phyloP scores from a whole-genome alignment of 2,797 vertebrate genomes.

The Micrastur ruficollis region DNA sequence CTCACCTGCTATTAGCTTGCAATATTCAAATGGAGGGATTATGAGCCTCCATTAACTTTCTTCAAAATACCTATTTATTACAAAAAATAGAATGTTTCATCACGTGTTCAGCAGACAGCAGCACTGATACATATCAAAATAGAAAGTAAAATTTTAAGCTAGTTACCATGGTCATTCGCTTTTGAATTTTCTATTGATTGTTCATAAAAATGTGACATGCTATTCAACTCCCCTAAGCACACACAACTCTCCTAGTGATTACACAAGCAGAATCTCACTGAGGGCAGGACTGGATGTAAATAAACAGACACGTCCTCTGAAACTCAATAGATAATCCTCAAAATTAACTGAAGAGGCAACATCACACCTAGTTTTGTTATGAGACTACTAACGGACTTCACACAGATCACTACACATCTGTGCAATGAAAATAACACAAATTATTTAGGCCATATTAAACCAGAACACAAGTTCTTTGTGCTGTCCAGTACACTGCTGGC shows the following conservation, averaged over 20 bases:
- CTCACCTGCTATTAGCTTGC: not conserved
- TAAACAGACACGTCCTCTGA: not conserved
- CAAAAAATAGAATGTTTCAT: not conserved
- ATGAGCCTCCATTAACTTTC: not conserved
- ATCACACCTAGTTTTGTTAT: not conserved
- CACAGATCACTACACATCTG: not conserved
- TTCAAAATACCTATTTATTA: not conserved
- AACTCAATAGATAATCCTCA: not conserved
- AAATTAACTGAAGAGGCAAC: not conserved
- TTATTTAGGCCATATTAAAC: not conserved
- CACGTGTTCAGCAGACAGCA: not conserved
- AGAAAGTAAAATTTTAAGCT: not conserved
- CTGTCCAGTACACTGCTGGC: not conserved
- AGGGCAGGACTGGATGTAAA: not conserved
- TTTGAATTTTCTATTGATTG: not conserved
- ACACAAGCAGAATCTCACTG: not conserved
- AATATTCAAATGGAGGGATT: not conserved
- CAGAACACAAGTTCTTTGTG: not conserved
- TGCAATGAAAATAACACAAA: not conserved
- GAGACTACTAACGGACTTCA: not conserved
- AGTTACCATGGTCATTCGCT: not conserved
- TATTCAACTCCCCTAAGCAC: not conserved
- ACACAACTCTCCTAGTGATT: not conserved
- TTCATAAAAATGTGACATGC: not conserved
- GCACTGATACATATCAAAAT: not conserved